phyloP scores from a whole-genome alignment of 2,113 vertebrate genomes.

The Anolis carolinensis region DNA sequence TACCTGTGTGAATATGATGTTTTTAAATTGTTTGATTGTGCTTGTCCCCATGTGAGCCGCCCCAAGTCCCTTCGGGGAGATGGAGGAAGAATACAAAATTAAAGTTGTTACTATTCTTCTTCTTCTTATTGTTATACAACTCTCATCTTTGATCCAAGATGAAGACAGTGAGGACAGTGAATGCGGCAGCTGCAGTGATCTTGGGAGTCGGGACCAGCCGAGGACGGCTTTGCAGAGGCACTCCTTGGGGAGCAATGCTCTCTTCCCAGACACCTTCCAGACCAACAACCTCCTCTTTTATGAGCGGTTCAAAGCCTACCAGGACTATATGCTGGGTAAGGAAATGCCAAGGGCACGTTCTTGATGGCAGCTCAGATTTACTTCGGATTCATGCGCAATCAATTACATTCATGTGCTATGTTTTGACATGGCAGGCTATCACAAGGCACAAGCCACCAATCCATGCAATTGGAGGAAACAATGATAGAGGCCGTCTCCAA shows the following conservation, averaged over 20 bases:
- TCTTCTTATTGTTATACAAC: too few species aligned
- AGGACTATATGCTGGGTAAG: conserved; percentile 94
- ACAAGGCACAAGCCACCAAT: too few species aligned
- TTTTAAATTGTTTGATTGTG: too few species aligned
- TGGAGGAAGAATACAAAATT: too few species aligned
- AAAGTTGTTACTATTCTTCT: too few species aligned
- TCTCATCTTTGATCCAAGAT: conserved; percentile 57
- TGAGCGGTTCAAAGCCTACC: conserved; percentile 90
- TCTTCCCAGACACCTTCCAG: conserved; percentile 86
- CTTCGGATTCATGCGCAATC: background rate
- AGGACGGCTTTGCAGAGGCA: conserved; percentile 75
- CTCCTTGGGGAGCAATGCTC: conserved; percentile 62
- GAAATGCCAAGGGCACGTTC: background rate
- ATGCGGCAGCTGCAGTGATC: conserved; percentile 76
- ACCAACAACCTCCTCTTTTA: conserved; percentile 90
- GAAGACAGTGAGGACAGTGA: conserved; percentile 71
- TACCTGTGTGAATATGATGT: too few species aligned
- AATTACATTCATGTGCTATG: background rate
- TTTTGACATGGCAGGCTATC: too few species aligned
- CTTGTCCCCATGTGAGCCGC: too few species aligned
- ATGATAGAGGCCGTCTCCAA: too few species aligned
- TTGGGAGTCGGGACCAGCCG: conserved; percentile 64
- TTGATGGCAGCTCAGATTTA: background rate
- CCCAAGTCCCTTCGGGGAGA: too few species aligned
- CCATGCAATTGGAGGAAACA: too few species aligned